Evolutionary conservation across 1,140 invertebrate genomes (phyloP), one percentile per base, ranked within the genome.

Genomic region (Lasaia peninsularis): DNA sequence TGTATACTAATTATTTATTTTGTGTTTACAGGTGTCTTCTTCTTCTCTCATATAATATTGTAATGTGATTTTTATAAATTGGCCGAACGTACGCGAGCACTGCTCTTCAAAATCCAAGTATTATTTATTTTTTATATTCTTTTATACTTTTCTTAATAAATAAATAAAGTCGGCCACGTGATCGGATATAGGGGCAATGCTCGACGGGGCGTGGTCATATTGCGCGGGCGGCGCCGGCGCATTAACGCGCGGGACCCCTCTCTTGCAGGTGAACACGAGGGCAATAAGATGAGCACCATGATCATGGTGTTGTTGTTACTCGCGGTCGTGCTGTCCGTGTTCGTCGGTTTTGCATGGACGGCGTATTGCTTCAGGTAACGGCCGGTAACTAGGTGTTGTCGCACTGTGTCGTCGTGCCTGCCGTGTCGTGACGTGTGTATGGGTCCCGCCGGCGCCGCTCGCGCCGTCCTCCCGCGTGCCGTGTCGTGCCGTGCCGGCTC

Each of bases 321-420:
- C 79, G 93, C 94, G 84, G 96, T 97, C 85, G 95, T 97, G 84
- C 97, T 95, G 81, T 93, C 93, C 84, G 95, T 98, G 92, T 97
- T 98, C 94, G 93, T 97, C 92, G 95, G 94, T 92, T 97, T 98
- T 93, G 95, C 96, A 87, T 92, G 96, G 91, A 93, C 96, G 92
- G 96, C 96, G 85, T 94, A 96, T 92, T 98, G 96, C 93, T 98
- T 97, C 95, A 97, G 97, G 96, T 97, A 96, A 85, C 82, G 62
- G 63, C 69, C 77, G 78, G 82, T 83, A 86, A 75, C 77, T 85
- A 72, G 75, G 78, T 86, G 81, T 84, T 85, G 82, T 88, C 62
- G 79, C 74, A 75, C 75, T 78, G 71, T 76, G 62, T 77, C 68
- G 73, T 75, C 72, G 73, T 74, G 72, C 74, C 73, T 81, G 74